These are phyloP conservation scores for Cassiopea xamachana DNA, from an alignment of 30 jellyfish, hydroid and myxozoan genomes.

Conservation along the genomic window DNA sequence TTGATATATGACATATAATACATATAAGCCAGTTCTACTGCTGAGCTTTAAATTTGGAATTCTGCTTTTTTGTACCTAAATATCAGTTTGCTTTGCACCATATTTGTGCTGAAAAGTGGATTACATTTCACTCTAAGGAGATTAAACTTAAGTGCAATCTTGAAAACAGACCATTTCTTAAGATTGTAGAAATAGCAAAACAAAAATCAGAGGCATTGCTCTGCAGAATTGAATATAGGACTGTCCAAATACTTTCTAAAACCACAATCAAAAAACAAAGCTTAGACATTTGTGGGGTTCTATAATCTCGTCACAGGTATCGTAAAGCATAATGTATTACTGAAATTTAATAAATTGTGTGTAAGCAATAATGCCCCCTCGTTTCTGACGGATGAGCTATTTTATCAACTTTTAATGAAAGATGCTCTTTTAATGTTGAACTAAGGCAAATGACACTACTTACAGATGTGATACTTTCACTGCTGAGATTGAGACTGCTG, in stretches of 20 bases:
- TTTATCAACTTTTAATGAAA: slow-evolving; percentile 16
- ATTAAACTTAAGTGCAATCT: not conserved
- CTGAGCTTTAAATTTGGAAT: not conserved
- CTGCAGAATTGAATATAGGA: slow-evolving; percentile 48
- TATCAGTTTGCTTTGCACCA: slow-evolving; percentile 13
- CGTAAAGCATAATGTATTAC: not conserved
- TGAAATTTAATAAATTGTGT: slow-evolving; percentile 17
- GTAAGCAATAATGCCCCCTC: slow-evolving; percentile 47
- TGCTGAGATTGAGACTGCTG: slow-evolving; percentile 17
- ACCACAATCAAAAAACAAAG: slow-evolving; percentile 41
- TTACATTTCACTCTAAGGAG: slow-evolving; percentile 23
- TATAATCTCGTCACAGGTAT: slow-evolving; percentile 10
- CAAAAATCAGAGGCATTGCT: slow-evolving; percentile 41
- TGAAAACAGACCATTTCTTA: not conserved
- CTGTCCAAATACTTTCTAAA: slow-evolving; percentile 28
- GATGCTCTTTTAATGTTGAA: slow-evolving; percentile 13
- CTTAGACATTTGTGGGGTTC: slow-evolving; percentile 36
- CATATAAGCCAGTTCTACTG: slow-evolving; percentile 3
- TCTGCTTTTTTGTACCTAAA: slow-evolving; percentile 23
- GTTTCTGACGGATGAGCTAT: slow-evolving; percentile 56
- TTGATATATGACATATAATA: not conserved
- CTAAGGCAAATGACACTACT: slow-evolving; percentile 43
- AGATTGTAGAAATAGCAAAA: not conserved
- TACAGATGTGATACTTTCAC: slow-evolving; percentile 50
- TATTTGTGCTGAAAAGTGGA: not conserved